Conservation (phyloP, 2,113 vertebrate genomes). For the Hydrochoerus hydrochaeris region DNA sequence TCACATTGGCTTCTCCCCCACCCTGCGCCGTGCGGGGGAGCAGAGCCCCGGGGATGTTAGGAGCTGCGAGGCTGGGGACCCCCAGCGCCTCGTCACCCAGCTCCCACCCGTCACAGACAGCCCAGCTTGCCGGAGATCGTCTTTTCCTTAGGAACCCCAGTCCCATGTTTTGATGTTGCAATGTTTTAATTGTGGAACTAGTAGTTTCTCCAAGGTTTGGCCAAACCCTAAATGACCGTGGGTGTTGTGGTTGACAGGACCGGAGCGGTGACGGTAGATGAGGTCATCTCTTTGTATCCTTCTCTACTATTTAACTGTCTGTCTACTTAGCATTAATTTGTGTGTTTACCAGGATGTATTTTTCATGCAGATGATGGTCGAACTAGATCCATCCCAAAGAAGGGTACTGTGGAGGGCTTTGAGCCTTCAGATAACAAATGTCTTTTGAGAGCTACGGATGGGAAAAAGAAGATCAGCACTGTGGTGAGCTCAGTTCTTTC, state of each 20-base stretch:
- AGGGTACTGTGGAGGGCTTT: conserved; percentile 91
- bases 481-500: conserved; percentile 89
- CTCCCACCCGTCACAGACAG: background rate
- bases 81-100: background rate
- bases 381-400: conserved; percentile 95
- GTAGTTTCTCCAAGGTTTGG: background rate
- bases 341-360: background rate
- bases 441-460: conserved; percentile 97
- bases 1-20: background rate
- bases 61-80: background rate
- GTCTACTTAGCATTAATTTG: background rate
- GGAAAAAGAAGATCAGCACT: conserved; percentile 98
- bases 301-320: background rate
- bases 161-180: background rate
- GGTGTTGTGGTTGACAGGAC: background rate
- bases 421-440: conserved; percentile 98
- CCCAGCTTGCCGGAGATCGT: background rate
- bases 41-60: background rate
- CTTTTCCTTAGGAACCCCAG: background rate
- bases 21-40: background rate
- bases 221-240: background rate
- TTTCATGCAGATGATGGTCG: conserved; percentile 93
- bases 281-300: background rate
- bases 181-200: background rate
- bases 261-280: background rate